Evolutionary conservation across 1,140 invertebrate genomes (phyloP).

Genomic region (Meloidogyne chitwoodi): DNA sequence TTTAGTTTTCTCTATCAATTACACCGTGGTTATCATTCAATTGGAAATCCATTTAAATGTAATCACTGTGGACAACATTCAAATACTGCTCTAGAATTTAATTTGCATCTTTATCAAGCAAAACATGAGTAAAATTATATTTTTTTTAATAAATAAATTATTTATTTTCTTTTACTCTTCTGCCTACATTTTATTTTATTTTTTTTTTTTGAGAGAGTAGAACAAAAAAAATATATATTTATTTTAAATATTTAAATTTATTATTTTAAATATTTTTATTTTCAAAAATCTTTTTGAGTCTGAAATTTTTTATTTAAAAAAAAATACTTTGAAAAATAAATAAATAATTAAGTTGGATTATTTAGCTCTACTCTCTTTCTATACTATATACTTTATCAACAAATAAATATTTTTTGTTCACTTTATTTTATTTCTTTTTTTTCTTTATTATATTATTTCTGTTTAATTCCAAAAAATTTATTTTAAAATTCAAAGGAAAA

Average conservation of each 20-base stretch:
- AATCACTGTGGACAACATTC: conserved; percentile 84
- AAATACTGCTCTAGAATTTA: conserved; percentile 79
- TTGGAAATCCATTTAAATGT: conserved; percentile 83
- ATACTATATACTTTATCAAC: too few species aligned
- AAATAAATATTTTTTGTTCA: too few species aligned
- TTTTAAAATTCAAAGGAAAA: neutral
- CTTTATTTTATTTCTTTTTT: neutral
- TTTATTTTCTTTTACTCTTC: neutral
- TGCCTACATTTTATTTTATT: neutral
- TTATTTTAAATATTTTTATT: too few species aligned
- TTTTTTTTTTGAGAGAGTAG: neutral
- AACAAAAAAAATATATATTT: neutral
- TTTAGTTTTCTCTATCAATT: conserved; percentile 79
- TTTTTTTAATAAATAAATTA: neutral
- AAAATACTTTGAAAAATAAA: too few species aligned
- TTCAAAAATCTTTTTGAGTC: too few species aligned
- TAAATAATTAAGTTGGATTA: too few species aligned
- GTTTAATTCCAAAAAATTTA: neutral
- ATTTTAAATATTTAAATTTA: too few species aligned
- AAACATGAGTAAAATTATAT: conserved; percentile 67
- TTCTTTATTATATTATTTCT: neutral
- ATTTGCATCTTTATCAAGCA: conserved; percentile 79
- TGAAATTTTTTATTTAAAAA: too few species aligned
- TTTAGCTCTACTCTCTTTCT: too few species aligned
- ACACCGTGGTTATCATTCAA: conserved; percentile 91